These are phyloP conservation scores for Cecidostiba fungosa DNA, from an alignment of 2,888 invertebrate genomes.

Conservation along the genomic window DNA sequence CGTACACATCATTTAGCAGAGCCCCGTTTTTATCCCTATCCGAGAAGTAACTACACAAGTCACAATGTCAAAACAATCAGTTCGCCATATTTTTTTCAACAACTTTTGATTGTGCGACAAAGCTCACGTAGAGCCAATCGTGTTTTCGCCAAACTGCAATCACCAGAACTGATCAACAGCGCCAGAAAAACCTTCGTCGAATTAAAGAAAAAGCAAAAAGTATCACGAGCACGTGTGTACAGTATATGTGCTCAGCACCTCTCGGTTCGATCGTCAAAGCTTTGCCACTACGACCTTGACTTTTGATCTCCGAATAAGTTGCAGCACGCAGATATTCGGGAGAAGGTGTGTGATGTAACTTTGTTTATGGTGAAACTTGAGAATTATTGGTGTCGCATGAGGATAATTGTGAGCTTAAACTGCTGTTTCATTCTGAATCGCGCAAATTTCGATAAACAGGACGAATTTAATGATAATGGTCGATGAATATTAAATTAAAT, in stretches of 20 bases:
- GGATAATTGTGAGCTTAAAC: not conserved
- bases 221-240: not conserved
- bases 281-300: not conserved
- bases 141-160: not conserved
- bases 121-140: not conserved
- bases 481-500: too few relatives aligned
- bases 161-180: not conserved
- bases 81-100: not conserved
- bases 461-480: too few relatives aligned
- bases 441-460: not conserved
- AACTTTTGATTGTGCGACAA: not conserved
- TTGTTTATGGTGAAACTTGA: not conserved
- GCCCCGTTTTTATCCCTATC: too few relatives aligned
- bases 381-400: not conserved
- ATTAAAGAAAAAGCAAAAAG: not conserved
- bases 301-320: not conserved
- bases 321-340: not conserved
- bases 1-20: not conserved
- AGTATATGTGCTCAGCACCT: not conserved
- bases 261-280: not conserved
- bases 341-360: not conserved
- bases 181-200: not conserved
- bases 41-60: not conserved
- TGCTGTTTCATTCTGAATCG: conserved; percentile 12
- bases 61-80: not conserved